Evolutionary conservation across 1,140 invertebrate species (phyloP).

Genomic region (Euura saliciscinereae): DNA sequence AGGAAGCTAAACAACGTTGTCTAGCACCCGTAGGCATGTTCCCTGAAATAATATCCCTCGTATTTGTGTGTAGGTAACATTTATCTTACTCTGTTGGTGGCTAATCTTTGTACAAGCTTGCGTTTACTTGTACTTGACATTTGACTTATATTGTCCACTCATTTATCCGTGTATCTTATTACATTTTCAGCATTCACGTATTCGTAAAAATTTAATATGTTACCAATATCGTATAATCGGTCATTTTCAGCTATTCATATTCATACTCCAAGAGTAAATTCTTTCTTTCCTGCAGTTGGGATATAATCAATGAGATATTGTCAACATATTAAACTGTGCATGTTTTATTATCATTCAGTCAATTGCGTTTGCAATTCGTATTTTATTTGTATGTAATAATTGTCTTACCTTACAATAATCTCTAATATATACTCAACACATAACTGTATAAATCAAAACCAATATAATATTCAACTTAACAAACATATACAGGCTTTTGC

Average conservation of each 20-base stretch:
- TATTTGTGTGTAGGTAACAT: not conserved
- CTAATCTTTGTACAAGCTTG: slow-evolving; percentile 2
- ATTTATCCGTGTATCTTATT: not conserved
- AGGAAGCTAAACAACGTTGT: not conserved
- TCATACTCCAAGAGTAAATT: not conserved
- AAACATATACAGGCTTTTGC: slow-evolving; percentile 59
- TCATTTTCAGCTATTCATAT: not conserved
- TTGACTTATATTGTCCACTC: not conserved
- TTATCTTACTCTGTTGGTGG: not conserved
- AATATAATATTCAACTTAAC: slow-evolving; percentile 21
- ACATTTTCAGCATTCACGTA: slow-evolving; percentile 7
- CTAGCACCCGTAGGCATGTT: slow-evolving; percentile 1
- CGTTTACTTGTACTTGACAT: slow-evolving; percentile 5
- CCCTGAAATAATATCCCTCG: not conserved
- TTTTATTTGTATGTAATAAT: not conserved
- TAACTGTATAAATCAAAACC: not conserved
- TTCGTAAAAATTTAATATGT: not conserved
- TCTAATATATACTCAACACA: slow-evolving; percentile 1
- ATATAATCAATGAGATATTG: not conserved
- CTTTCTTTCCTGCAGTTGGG: not conserved
- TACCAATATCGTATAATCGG: not conserved
- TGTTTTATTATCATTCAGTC: not conserved
- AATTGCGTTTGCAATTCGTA: not conserved
- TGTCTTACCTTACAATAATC: not conserved
- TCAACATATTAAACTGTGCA: not conserved